Evolutionary conservation across 2,888 invertebrate genomes (phyloP).

Genomic region (Ramazzottius varieornatus): DNA sequence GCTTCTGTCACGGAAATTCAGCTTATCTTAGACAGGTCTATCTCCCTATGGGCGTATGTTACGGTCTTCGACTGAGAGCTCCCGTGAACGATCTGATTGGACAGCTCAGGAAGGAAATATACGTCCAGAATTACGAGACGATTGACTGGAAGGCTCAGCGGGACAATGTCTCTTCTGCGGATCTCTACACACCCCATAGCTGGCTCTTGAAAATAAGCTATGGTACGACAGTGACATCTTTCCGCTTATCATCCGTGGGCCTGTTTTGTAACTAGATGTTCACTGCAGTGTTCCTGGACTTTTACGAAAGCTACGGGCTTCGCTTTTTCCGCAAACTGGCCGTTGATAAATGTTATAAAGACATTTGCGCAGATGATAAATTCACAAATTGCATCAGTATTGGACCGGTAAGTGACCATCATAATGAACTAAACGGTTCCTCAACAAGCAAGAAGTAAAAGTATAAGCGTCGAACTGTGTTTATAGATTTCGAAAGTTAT

Average conservation of each 20-base stretch:
- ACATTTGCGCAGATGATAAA: constrained; percentile 17
- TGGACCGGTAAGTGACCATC: constrained; percentile 17
- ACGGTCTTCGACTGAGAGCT: constrained; percentile 13
- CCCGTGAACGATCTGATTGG: constrained; percentile 13
- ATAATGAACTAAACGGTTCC: too few species aligned
- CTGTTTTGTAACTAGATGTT: background rate
- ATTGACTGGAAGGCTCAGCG: constrained; percentile 15
- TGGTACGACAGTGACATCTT: constrained; percentile 8
- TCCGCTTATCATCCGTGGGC: background rate
- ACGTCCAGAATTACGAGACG: constrained; percentile 9
- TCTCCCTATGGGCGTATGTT: constrained; percentile 18
- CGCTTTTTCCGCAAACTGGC: constrained; percentile 12
- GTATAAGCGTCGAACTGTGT: too few species aligned
- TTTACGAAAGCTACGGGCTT: constrained; percentile 14
- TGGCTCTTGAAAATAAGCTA: constrained; percentile 13
- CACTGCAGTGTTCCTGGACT: constrained; percentile 12
- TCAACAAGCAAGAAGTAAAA: too few species aligned
- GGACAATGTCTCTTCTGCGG: constrained; percentile 15
- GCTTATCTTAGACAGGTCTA: too few species aligned
- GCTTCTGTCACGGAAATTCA: too few species aligned
- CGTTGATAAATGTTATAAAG: constrained; percentile 14
- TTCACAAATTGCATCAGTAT: constrained; percentile 18
- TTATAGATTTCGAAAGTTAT: constrained; percentile 17
- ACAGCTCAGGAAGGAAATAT: constrained; percentile 10
- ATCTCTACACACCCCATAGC: constrained; percentile 16